Base-by-base conservation (phyloP, 2,113 vertebrate genomes). In the Hydrolagus affinis region DNA sequence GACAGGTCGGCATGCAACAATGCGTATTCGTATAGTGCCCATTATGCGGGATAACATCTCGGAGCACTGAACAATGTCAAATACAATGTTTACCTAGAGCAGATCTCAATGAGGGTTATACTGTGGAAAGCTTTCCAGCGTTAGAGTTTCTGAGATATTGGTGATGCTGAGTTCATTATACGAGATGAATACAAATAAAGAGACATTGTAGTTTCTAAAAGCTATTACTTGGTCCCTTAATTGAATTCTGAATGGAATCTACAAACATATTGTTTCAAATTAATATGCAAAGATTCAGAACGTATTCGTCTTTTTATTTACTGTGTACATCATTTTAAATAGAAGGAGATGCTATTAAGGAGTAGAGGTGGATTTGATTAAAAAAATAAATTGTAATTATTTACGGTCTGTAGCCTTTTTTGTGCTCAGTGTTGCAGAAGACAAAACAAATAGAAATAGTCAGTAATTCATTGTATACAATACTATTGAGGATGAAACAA, bases 351-450 rank as follows among this genome's bases (percentile, higher is more conserved):
- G 73, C 56, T 44, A 75, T 44, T 44, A 44, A 44, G 44, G 11
- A 8, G 14, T 56, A 19, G 11, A 30, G 73, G 32, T 44, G 19
- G 73, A 75, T 75, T 75, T 75, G 32, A 75, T 75, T 30, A 30
- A 21, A 56, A 21, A 56, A 56, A 75, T 75, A 75, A 75, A 21
- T 75, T 17, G 30, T 75, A 75, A 75, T 75, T 75, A 75, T 75
- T 75, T 75, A 56, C 32, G 7, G 8, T 75, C 73, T 75, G 73
- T 56, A 30, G 44, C 17, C 3, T 75, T 75, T 30, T 75, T 75
- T 57, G 73, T 75, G 73, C 17, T 75, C 32, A 57, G 19, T 75
- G 11, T 56, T 44, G 73, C 56, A 10, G 21, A 75, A 75, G 73
- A 56, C 19, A 44, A 56, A 12, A 6, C 72, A 74, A 44, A 74